Conservation (phyloP, 2,113 vertebrate genomes). For the Grantiella picta region DNA sequence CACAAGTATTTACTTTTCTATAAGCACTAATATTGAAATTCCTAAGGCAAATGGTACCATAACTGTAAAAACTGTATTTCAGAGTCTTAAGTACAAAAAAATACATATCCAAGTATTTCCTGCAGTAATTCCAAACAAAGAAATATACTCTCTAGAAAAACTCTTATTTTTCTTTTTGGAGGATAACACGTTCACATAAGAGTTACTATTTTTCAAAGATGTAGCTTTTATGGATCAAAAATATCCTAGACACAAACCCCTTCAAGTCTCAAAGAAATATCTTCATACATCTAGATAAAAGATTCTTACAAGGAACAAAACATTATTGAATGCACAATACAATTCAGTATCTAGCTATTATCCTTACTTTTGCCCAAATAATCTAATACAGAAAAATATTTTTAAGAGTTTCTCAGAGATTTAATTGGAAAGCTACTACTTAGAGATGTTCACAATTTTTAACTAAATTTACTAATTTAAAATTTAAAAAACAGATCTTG, state of each 20-base stretch:
- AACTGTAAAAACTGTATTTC: neutral
- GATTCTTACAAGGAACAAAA: neutral
- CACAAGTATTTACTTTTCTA: neutral
- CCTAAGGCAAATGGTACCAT: neutral
- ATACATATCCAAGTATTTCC: neutral
- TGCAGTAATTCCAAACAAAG: neutral
- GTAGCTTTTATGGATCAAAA: neutral
- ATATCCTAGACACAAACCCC: neutral
- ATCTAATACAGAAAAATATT: neutral
- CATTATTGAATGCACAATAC: neutral
- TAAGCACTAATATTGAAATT: neutral
- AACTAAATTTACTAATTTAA: neutral
- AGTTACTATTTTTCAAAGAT: neutral
- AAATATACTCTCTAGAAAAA: neutral
- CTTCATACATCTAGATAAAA: neutral
- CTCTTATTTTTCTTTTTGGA: neutral
- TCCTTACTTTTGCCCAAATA: neutral
- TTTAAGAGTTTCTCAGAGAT: neutral
- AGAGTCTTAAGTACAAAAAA: neutral
- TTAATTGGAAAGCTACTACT: neutral
- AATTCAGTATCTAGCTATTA: neutral
- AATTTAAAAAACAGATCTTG: neutral
- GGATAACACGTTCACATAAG: neutral
- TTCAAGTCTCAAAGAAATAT: neutral
- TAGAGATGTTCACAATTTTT: neutral